Base-by-base conservation (phyloP, 2,888 invertebrate species). In the Stramonita haemastoma region DNA sequence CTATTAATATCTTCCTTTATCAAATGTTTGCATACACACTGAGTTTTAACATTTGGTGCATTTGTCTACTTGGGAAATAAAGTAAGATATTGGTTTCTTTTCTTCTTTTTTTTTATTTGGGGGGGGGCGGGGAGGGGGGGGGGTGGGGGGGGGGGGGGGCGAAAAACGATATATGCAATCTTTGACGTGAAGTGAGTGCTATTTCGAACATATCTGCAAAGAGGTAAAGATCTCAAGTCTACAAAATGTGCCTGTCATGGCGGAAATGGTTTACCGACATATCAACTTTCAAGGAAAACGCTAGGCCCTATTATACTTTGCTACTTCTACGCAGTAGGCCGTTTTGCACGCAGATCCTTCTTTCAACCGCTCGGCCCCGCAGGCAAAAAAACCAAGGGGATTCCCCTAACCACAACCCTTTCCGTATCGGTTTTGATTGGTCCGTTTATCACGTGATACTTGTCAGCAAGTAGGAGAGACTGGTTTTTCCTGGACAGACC, bases 341-440 rank as follows among this genome's bases (percentile, higher is more conserved):
- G n/a, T n/a, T n/a, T 32, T 66, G 81, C 19, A 4, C 22, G 11
- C 17, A 11, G 11, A 36, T 19, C 22, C 36, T 19, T 11, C 66
- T 34, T 57, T n/a, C 66, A 66, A 60, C 81, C 81, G 46, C 5
- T 46, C 36, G 1, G 66, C 29, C 26, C 26, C 29, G 26, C 70
- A 46, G 87, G 46, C 70, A 83, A 87, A 46, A n/a, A 46, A 87
- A 87, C 73, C 87, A 73, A 87, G 87, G 87, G 87, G 87, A 87
- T 87, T 87, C 87, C 87, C 87, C 87, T 70, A 46, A 19, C 36
- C 81, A 36, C 81, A 46, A 46, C 46, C 56, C 36, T 70, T 15
- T 13, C 81, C 36, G 36, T 83, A 26, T 83, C 46, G 17, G 81
- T 83, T 83, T 83, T 32, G 36, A 87, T 87, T 87, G 87, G 87